Percentiles rank a stretch among this genome's conserved stretches.
These are phyloP conservation scores for Saccostrea cuccullata DNA, from an alignment of 1,140 invertebrate species.

Conservation along the genomic window DNA sequence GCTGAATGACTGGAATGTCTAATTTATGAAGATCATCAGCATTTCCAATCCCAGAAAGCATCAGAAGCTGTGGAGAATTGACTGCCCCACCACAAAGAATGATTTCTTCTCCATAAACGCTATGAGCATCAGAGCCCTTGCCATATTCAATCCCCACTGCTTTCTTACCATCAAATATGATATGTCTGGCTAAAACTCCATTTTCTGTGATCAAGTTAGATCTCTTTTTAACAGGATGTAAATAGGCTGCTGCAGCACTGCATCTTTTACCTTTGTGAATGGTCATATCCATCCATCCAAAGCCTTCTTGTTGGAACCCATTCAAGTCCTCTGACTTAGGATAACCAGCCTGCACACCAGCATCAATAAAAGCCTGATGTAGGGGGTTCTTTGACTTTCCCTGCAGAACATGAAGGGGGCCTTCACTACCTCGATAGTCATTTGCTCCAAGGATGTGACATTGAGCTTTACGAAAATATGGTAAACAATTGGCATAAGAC, in stretches of 20 bases:
- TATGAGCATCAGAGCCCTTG: slow-evolving; percentile 80
- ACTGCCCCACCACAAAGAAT: slow-evolving; percentile 90
- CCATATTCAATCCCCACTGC: slow-evolving; percentile 93
- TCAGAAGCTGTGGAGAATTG: slow-evolving; percentile 93
- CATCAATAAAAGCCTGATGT: slow-evolving; percentile 89
- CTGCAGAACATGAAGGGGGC: slow-evolving; percentile 79
- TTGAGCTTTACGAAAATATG: slow-evolving; percentile 80
- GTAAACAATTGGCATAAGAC: slow-evolving; percentile 86
- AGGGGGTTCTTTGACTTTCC: slow-evolving; percentile 79
- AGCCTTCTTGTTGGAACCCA: slow-evolving; percentile 88
- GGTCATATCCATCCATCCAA: slow-evolving; percentile 86
- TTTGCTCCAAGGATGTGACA: slow-evolving; percentile 76
- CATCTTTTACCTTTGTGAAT: slow-evolving; percentile 92
- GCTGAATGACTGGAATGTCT: slow-evolving; percentile 78
- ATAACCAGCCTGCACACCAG: slow-evolving; percentile 93
- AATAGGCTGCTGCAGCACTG: slow-evolving; percentile 94
- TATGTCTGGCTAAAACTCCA: slow-evolving; percentile 89
- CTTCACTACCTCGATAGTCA: slow-evolving; percentile 78
- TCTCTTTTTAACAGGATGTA: slow-evolving; percentile 88
- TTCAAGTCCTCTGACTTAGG: slow-evolving; percentile 94
- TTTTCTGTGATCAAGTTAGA: slow-evolving; percentile 92
- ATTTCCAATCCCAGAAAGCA: slow-evolving; percentile 94
- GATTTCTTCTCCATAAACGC: slow-evolving; percentile 78
- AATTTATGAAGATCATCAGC: slow-evolving; percentile 86
- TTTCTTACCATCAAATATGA: slow-evolving; percentile 91